Evolutionary conservation across 2,888 invertebrate genomes (phyloP), one percentile per base, ranked within the genome.

Genomic region (Philopedon plagiatum): DNA sequence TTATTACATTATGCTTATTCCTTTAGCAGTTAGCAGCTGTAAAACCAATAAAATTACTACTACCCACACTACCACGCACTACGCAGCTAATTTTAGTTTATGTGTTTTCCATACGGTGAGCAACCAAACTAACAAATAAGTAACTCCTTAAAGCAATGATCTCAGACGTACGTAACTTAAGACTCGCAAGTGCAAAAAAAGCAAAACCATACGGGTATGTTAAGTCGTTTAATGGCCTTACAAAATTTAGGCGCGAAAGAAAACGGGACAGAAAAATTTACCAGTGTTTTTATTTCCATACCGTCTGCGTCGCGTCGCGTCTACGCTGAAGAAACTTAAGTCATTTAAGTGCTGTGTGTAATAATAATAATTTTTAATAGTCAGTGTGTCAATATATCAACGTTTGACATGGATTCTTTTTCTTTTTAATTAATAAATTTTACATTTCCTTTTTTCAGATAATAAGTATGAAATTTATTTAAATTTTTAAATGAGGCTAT

Each of bases 201-300:
- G 23, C 19, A 46, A 32, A 34, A 32, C 34, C 34, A 32, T 32
- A 29, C 26, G 29, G 19, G 7, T 34, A 57, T 19, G 21, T 37
- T 46, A 21, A 15, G 15, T 3, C 29, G 32, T 5, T 8, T 8
- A 29, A 29, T 2, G 26, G 26, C 19, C 26, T 23, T 49, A 37
- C 13, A 37, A 51, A 51, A 51, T 34, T 21, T 51, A 46, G 54
- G 26, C 56, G 39, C 54, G 39, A 51, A 64, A 41, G 54, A 29
- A 41, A 46, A n/a, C 34, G 29, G 49, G 32, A 54, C 49, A 18
- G 66, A 58, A 57, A 66, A 66, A 58, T 46, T 21, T 23, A 58
- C 29, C 66, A 32, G 57, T 26, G 29, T 66, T 46, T 57, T 66
- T 32, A 65, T 65, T 65, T 44, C 65, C 37, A 46, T 34, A 23